Percentiles rank a stretch among this genome's conserved stretches.
phyloP scores from a whole-genome alignment of 2,888 invertebrate species.

The Dolichopus griseipennis region DNA sequence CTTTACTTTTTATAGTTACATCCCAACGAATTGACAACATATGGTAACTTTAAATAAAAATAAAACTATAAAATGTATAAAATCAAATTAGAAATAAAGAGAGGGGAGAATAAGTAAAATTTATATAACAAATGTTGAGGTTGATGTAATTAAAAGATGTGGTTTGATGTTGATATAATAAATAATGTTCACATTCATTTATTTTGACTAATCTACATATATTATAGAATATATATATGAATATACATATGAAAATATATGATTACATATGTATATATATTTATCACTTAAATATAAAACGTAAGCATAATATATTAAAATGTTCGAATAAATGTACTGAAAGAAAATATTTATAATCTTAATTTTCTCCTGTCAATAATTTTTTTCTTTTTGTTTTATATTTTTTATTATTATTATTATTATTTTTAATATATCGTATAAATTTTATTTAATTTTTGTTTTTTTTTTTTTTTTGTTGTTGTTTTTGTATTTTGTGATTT shows the following conservation, averaged over 20 bases:
- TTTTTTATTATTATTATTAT: neutral
- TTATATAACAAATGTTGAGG: neutral
- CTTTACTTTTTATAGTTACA: too few species aligned
- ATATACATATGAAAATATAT: neutral
- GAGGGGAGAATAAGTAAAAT: too few species aligned
- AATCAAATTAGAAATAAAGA: too few species aligned
- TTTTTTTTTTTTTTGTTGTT: neutral
- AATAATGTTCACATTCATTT: neutral
- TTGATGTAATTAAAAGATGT: neutral
- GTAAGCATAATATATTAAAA: too few species aligned
- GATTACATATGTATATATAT: neutral
- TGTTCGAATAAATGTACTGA: too few species aligned
- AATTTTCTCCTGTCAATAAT: slow-evolving; percentile 1
- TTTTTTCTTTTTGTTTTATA: neutral
- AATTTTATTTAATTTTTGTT: neutral
- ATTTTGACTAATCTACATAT: neutral
- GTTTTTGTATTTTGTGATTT: neutral
- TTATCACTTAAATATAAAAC: too few species aligned
- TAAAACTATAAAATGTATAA: too few species aligned
- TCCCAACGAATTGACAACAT: too few species aligned
- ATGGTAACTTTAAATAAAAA: too few species aligned
- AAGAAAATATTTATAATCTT: neutral
- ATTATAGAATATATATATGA: neutral
- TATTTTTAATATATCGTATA: neutral
- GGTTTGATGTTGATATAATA: neutral